These are phyloP conservation scores for Stichodactyla mertensii DNA, from an alignment of 64 coral and sea anemone species.

Conservation along the genomic window DNA sequence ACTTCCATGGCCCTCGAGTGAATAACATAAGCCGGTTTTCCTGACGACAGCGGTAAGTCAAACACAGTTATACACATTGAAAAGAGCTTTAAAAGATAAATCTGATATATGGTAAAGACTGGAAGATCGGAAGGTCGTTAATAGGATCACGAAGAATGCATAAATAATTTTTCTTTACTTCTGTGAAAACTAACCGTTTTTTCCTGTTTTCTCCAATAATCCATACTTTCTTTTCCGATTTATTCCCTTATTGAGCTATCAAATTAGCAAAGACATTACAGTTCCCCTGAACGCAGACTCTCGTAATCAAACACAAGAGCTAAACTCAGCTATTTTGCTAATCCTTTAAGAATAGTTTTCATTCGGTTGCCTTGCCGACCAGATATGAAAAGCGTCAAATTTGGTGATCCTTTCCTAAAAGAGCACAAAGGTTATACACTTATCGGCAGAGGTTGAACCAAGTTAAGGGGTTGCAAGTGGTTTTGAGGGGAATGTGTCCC, in stretches of 20 bases:
- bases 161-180: not conserved
- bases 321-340: not conserved
- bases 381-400: not conserved
- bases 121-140: constrained; percentile 10
- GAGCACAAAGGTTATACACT: constrained; percentile 7
- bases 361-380: not conserved
- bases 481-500: not conserved
- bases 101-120: constrained; percentile 15
- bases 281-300: not conserved
- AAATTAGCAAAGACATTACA: not conserved
- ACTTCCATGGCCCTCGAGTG: not conserved
- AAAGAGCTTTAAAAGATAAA: constrained; percentile 20
- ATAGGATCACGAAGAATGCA: constrained; percentile 3
- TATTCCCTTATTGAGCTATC: not conserved
- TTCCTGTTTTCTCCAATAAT: not conserved
- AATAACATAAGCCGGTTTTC: constrained; percentile 15
- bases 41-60: constrained; percentile 13
- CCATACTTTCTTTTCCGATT: not conserved
- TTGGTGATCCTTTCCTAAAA: not conserved
- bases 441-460: not conserved
- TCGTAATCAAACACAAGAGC: not conserved
- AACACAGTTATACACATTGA: constrained; percentile 21
- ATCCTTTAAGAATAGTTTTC: constrained; percentile 1
- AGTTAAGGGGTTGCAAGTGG: not conserved
- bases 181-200: not conserved